These are phyloP conservation scores for Lithophane ornitopus DNA, from an alignment of 2,888 invertebrate species.

Conservation along the genomic window DNA sequence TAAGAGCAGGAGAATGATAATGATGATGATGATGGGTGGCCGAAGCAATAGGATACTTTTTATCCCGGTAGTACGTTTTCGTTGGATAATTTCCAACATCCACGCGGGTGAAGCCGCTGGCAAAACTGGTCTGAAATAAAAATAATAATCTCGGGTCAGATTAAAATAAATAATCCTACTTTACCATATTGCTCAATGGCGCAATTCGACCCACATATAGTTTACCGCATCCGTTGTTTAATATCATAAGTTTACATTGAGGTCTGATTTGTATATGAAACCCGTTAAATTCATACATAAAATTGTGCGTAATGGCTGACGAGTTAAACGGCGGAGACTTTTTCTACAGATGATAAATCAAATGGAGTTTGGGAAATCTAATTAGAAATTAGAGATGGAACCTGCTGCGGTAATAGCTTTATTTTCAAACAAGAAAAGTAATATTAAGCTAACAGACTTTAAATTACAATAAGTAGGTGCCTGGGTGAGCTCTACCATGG, in stretches of 20 bases:
- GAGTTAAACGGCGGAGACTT: background rate
- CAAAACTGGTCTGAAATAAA: background rate
- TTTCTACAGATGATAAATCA: background rate
- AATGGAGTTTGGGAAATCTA: background rate
- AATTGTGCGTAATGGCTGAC: conserved; percentile 25
- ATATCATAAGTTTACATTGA: conserved; percentile 50
- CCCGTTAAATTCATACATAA: conserved; percentile 39
- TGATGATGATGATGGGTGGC: no score
- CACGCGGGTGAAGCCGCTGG: no score
- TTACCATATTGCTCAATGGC: conserved; percentile 29
- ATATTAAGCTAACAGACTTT: no score
- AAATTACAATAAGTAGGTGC: no score
- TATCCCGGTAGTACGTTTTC: no score
- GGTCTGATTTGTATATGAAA: conserved; percentile 43
- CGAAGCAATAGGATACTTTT: no score
- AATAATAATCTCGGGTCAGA: conserved; percentile 6
- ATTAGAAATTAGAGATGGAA: no score
- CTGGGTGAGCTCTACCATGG: no score
- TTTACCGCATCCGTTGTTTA: conserved; percentile 62
- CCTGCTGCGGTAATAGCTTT: background rate
- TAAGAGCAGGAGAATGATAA: no score
- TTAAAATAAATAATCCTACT: conserved; percentile 41
- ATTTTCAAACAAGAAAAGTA: no score
- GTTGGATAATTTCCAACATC: no score
- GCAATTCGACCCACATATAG: conserved; percentile 43